Evolutionary conservation across 2,113 vertebrate species (phyloP).

Genomic region (Daubentonia madagascariensis): DNA sequence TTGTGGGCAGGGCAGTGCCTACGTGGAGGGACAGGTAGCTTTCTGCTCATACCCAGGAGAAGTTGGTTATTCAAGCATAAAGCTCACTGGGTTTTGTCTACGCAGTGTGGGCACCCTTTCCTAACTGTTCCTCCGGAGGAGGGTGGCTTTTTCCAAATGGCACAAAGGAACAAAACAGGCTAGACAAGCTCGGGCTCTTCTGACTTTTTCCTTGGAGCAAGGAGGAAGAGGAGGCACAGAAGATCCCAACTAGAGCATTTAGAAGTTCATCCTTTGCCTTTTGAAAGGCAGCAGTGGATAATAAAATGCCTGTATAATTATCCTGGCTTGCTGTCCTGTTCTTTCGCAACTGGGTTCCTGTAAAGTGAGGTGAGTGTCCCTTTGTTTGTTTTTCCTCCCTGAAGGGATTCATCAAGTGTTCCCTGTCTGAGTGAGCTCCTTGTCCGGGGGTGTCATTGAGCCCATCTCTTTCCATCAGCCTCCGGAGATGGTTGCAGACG

Average conservation of each 20-base stretch:
- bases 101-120: not conserved
- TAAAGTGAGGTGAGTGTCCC: slow-evolving; percentile 18
- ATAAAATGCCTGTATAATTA: not conserved
- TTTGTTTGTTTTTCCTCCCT: not conserved
- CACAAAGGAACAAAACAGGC: not conserved
- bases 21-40: not conserved
- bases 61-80: not conserved
- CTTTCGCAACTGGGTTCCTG: slow-evolving; percentile 19
- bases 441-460: not conserved
- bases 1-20: not conserved
- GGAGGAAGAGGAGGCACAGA: not conserved
- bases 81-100: not conserved
- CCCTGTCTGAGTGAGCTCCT: not conserved
- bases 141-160: not conserved
- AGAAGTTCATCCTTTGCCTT: not conserved
- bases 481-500: not conserved
- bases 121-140: not conserved
- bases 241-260: not conserved
- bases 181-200: not conserved
- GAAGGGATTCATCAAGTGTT: not conserved
- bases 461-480: not conserved
- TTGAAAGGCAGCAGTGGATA: slow-evolving; percentile 12
- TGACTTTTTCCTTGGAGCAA: not conserved
- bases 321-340: not conserved
- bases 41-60: not conserved